These are phyloP conservation scores for Carterocephalus palaemon DNA, from an alignment of 2,888 invertebrate species.

Conservation along the genomic window DNA sequence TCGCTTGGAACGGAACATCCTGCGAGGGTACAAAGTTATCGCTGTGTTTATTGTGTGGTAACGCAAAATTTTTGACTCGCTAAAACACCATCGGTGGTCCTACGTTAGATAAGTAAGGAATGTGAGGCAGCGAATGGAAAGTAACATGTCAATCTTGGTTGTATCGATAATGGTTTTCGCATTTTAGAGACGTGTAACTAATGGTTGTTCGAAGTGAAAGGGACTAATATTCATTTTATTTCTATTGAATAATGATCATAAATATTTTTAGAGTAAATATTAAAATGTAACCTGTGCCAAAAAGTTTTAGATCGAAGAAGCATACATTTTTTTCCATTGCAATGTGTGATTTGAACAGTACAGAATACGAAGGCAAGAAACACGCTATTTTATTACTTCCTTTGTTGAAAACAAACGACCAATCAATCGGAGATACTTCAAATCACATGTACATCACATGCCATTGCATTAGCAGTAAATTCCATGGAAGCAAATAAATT, in stretches of 20 bases:
- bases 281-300: not conserved
- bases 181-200: not conserved
- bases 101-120: slow-evolving; percentile 24
- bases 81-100: slow-evolving; percentile 36
- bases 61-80: slow-evolving; percentile 39
- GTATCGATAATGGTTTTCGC: slow-evolving; percentile 10
- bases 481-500: slow-evolving; percentile 61
- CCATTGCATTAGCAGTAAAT: slow-evolving; percentile 66
- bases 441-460: slow-evolving; percentile 31
- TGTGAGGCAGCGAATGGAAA: slow-evolving; percentile 27
- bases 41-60: slow-evolving; percentile 29
- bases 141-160: slow-evolving; percentile 15
- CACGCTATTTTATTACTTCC: not conserved
- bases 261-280: not conserved
- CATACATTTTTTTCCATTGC: not conserved
- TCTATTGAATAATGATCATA: too few relatives aligned
- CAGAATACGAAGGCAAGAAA: not conserved
- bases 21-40: slow-evolving; percentile 29
- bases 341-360: not conserved
- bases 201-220: not conserved
- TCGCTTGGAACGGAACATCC: slow-evolving; percentile 25
- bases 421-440: slow-evolving; percentile 25
- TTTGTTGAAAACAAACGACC: too few relatives aligned
- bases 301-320: not conserved
- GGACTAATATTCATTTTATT: too few relatives aligned